phyloP scores from a whole-genome alignment of 1,140 invertebrate genomes.

The Aculops lycopersici region DNA sequence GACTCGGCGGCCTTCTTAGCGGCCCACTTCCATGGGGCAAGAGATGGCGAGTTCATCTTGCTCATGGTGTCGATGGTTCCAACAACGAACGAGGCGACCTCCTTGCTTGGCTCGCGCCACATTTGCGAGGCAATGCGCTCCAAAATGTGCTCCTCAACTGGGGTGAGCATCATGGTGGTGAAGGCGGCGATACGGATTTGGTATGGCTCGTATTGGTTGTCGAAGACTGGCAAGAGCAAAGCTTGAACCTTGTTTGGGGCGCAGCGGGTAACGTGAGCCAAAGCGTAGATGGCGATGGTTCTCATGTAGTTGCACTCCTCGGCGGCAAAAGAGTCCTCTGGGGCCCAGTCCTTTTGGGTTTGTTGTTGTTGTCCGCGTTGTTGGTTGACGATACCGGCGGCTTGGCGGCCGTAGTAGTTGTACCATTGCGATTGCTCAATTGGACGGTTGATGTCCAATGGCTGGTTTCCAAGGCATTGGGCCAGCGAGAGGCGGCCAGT shows the following conservation, averaged over 20 bases:
- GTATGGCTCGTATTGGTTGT: constrained; percentile 10
- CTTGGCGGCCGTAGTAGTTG: neutral
- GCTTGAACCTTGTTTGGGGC: constrained; percentile 7
- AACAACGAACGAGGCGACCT: constrained; percentile 8
- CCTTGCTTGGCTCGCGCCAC: constrained; percentile 8
- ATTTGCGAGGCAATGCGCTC: constrained; percentile 9
- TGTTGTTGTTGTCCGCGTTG: neutral
- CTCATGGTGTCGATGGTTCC: constrained; percentile 5
- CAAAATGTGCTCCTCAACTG: constrained; percentile 7
- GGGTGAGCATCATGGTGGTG: constrained; percentile 4
- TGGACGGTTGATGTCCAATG: neutral
- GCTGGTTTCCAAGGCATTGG: constrained; percentile 1
- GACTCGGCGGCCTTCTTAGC: constrained; percentile 2
- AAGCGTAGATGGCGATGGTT: constrained; percentile 8
- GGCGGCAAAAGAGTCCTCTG: neutral
- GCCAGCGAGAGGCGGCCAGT: neutral
- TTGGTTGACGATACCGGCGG: neutral
- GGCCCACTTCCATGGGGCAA: constrained; percentile 3
- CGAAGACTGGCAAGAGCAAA: constrained; percentile 10
- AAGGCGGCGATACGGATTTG: constrained; percentile 11
- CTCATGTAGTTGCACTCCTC: constrained; percentile 8
- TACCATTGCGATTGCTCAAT: neutral
- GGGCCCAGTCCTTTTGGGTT: neutral
- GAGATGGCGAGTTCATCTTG: constrained; percentile 7
- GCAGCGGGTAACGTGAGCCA: constrained; percentile 3